Base-by-base conservation (phyloP, 2,113 vertebrate species). In the Vicugna pacos region DNA sequence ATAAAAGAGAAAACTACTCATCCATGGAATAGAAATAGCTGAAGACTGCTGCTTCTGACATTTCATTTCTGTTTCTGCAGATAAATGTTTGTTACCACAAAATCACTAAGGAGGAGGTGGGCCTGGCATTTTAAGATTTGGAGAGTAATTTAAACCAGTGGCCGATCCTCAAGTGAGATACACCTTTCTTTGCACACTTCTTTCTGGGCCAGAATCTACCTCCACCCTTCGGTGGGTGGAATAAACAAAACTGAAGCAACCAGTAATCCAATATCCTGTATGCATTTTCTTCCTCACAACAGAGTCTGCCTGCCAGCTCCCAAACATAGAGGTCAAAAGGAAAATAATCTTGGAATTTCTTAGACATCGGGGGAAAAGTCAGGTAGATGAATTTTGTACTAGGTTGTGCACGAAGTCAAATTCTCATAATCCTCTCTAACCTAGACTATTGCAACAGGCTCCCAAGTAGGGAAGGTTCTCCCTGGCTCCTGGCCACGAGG, bases 1-100 rank as follows among this genome's bases (percentile, higher is more conserved):
- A 92, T 93, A 35, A 95, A 93, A 89, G 48, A 65, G 69, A 89
- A 93, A 75, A 70, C 58, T 90, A 46, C 69, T 93, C 72, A 93
- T 42, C 90, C 65, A 10, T n/a, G 65, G 85, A 95, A 93, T 56
- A 73, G 82, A 85, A 94, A 89, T 20, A 92, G 60, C 22, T 13
- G 11, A 76, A 69, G 60, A 22, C 32, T 22, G 8, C 48, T 32
- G 82, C 75, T 46, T 76, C 90, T 87, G 83, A 64, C 62, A 89
- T 75, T 89, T 77, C 48, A 75, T 69, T 86, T 82, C 81, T 70
- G 38, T 70, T 90, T 81, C 70, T 81, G 67, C 60, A 89, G 38
- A 79, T 79, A 83, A 73, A 79, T 72, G 50, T 86, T 93, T 72
- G 42, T 89, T 86, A 56, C 54, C 2, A 6, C 1, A 19, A 83